Evolutionary conservation across 2,113 vertebrate genomes (phyloP).

Genomic region (Vidua macroura): DNA sequence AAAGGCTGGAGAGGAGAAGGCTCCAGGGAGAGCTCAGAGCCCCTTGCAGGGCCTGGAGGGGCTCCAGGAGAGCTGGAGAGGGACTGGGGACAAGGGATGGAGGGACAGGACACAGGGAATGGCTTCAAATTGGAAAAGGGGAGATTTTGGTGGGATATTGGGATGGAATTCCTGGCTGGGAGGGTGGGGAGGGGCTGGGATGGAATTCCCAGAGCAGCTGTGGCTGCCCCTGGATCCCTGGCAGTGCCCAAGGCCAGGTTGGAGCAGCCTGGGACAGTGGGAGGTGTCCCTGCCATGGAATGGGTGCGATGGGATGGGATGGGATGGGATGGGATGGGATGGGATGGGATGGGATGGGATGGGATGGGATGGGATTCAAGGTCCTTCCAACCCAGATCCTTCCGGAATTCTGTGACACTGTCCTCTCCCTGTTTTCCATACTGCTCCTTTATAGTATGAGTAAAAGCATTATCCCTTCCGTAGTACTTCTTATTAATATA

Average conservation of each 20-base stretch:
- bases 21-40: background rate
- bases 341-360: background rate
- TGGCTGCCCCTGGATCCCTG: background rate
- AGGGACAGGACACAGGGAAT: background rate
- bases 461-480: background rate
- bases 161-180: background rate
- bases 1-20: background rate
- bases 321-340: background rate
- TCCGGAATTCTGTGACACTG: background rate
- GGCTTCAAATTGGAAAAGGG: too few relatives aligned
- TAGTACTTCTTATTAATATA: background rate
- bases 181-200: background rate
- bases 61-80: background rate
- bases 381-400: background rate
- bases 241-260: background rate
- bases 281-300: background rate
- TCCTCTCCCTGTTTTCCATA: background rate
- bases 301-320: background rate
- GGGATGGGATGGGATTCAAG: background rate
- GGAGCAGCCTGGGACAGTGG: background rate
- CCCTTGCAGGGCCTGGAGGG: background rate
- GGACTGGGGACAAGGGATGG: background rate
- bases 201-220: background rate
- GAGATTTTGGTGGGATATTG: too few relatives aligned
- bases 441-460: accelerated